These are phyloP conservation scores for Cotesia chilonis DNA, from an alignment of 1,140 invertebrate genomes.

Conservation along the genomic window DNA sequence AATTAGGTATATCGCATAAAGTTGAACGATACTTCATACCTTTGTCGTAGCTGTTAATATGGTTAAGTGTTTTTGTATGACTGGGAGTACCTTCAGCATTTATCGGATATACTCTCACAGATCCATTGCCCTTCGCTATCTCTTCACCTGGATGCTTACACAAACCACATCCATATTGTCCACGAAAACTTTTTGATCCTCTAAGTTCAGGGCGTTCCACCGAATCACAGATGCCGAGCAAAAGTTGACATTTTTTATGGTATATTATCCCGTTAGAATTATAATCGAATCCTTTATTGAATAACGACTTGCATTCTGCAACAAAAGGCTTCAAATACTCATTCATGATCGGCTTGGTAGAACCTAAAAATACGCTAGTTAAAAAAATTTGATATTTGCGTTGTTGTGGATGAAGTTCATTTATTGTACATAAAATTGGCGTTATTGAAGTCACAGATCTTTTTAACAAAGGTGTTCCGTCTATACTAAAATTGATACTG, in stretches of 20 bases:
- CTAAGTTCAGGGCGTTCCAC: slow-evolving; percentile 40
- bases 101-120: slow-evolving; percentile 40
- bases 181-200: slow-evolving; percentile 44
- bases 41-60: neutral
- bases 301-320: slow-evolving; percentile 30
- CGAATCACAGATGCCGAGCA: slow-evolving; percentile 42
- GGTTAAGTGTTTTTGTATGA: slow-evolving; percentile 31
- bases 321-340: slow-evolving; percentile 44
- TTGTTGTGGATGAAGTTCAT: slow-evolving; percentile 26
- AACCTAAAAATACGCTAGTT: slow-evolving; percentile 40
- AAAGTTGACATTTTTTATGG: slow-evolving; percentile 40
- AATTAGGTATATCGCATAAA: slow-evolving; percentile 35
- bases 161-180: slow-evolving; percentile 46
- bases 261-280: slow-evolving; percentile 19
- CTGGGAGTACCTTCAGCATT: slow-evolving; percentile 35
- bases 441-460: slow-evolving; percentile 32
- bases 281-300: slow-evolving; percentile 39
- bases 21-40: neutral
- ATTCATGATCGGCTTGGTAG: slow-evolving; percentile 41
- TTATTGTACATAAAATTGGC: slow-evolving; percentile 39
- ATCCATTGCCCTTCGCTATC: slow-evolving; percentile 37
- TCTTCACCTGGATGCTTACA: slow-evolving; percentile 44
- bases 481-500: slow-evolving; percentile 38
- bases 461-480: slow-evolving; percentile 41
- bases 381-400: slow-evolving; percentile 33